Base-by-base conservation (phyloP, 2,888 invertebrate species). In the Patella depressa region DNA sequence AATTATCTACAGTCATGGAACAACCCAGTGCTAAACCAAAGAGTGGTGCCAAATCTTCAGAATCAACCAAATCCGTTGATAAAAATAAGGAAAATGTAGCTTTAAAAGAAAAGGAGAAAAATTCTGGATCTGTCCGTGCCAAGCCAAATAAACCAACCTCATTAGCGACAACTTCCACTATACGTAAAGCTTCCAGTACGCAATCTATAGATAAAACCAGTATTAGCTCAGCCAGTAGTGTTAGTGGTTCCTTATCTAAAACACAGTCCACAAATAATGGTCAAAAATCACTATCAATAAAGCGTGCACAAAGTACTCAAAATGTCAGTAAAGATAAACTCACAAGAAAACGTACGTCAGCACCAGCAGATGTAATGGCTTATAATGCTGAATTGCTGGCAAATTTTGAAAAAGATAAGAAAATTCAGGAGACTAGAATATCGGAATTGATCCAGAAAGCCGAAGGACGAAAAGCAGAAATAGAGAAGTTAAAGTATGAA, bases 401-500 rank as follows among this genome's bases (percentile, higher is more conserved):
- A 53, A 91, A 88, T 76, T 90, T 92, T 85, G 91, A 92, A 78
- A 91, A 90, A 78, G 92, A 92, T 77, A 92, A 92, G 81, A 89
- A 88, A 78, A 84, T 82, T 45, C 85, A 91, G 75, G 92, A 93
- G 81, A 85, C 89, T 55, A 88, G 91, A 78, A 90, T 93, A 45
- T 92, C 92, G 0, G 92, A 92, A 80, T 86, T 92, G 77, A 91
- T 92, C 34, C 91, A 91, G 81, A 87, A 91, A 45, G 88, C 91
- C 11, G 92, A 93, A 82, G 85, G 84, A 76, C 88, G 92, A 73
- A 91, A 92, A 83, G 91, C 91, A n/a, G 93, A 93, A 84, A 92
- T 92, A 75, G 92, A 92, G 77, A 91, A 90, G 75, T 89, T 91
- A 73, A 92, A 91, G 84, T 92, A 92, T 84, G 92, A 92, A 85